Percentiles rank a stretch among this genome's conserved stretches.
Conservation (phyloP, 2,888 invertebrate species). For the Liposcelis brunnea region DNA sequence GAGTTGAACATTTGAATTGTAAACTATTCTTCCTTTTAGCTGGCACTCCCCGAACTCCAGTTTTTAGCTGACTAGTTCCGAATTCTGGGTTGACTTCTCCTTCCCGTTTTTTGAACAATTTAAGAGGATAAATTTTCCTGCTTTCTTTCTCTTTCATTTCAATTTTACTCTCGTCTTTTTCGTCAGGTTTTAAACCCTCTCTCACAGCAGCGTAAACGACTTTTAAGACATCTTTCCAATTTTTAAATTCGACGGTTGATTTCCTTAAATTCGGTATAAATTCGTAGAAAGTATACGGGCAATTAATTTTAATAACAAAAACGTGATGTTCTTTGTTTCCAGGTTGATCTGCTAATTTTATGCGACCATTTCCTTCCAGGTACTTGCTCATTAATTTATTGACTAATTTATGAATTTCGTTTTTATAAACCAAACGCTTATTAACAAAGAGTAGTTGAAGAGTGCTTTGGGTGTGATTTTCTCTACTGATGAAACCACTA, state of each 20-base stretch:
- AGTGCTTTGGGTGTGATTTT: constrained; percentile 27
- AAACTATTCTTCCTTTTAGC: constrained; percentile 7
- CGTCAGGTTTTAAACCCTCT: constrained; percentile 18
- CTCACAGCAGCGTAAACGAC: constrained; percentile 26
- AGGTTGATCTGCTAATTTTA: constrained; percentile 12
- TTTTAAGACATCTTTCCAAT: constrained; percentile 30
- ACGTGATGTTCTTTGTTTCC: constrained; percentile 24
- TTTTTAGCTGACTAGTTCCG: constrained; percentile 8
- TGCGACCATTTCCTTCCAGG: constrained; percentile 14
- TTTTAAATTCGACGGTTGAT: constrained; percentile 34
- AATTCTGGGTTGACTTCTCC: constrained; percentile 3
- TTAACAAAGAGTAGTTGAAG: constrained; percentile 50
- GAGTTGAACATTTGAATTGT: constrained; percentile 5
- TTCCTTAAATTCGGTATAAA: constrained; percentile 32
- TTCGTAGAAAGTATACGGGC: constrained; percentile 32
- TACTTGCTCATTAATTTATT: constrained; percentile 24
- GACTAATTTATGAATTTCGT: constrained; percentile 31
- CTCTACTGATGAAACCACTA: constrained; percentile 37
- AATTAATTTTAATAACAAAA: constrained; percentile 36
- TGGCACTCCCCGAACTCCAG: constrained; percentile 6
- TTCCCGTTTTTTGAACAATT: no score
- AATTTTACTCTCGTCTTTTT: constrained; percentile 23
- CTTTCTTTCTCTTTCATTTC: constrained; percentile 22
- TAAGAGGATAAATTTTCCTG: constrained; percentile 13
- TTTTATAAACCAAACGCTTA: constrained; percentile 34